Evolutionary conservation across 1,140 invertebrate genomes (phyloP).

Genomic region (Laupala kohalensis): DNA sequence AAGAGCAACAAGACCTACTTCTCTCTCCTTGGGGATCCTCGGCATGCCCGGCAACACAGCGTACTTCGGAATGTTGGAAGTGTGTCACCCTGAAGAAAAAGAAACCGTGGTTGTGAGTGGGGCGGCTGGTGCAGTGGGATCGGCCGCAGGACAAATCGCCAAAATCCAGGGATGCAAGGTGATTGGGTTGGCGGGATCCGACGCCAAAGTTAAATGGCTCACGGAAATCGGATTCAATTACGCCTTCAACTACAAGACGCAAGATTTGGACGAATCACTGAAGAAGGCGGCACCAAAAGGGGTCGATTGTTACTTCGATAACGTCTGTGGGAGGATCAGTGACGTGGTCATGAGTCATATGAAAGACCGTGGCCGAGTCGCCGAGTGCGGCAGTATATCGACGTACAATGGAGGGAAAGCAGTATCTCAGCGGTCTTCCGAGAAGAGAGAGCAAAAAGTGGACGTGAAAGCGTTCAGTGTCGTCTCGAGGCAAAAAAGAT

Average conservation of each 20-base stretch:
- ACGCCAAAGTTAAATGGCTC: constrained; percentile 46
- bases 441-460: too few species aligned
- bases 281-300: constrained; percentile 34
- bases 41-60: constrained; percentile 53
- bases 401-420: constrained; percentile 27
- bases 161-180: constrained; percentile 38
- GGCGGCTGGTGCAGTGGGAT: constrained; percentile 44
- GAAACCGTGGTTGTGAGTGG: constrained; percentile 42
- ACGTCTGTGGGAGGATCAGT: constrained; percentile 33
- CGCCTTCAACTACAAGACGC: constrained; percentile 46
- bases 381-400: constrained; percentile 31
- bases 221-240: constrained; percentile 42
- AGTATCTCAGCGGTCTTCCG: too few species aligned
- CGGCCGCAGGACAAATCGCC: constrained; percentile 45
- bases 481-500: too few species aligned
- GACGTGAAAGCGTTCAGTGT: too few species aligned
- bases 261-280: constrained; percentile 32
- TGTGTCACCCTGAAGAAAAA: constrained; percentile 39
- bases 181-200: constrained; percentile 43
- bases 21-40: constrained; percentile 39
- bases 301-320: constrained; percentile 40
- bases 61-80: constrained; percentile 44
- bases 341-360: constrained; percentile 26
- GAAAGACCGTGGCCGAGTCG: constrained; percentile 27
- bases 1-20: constrained; percentile 38